A percentile compares a stretch with the other conserved stretches of the same genome.
Conservation (phyloP, 2,113 vertebrate genomes). For the Aldabrachelys gigantea region DNA sequence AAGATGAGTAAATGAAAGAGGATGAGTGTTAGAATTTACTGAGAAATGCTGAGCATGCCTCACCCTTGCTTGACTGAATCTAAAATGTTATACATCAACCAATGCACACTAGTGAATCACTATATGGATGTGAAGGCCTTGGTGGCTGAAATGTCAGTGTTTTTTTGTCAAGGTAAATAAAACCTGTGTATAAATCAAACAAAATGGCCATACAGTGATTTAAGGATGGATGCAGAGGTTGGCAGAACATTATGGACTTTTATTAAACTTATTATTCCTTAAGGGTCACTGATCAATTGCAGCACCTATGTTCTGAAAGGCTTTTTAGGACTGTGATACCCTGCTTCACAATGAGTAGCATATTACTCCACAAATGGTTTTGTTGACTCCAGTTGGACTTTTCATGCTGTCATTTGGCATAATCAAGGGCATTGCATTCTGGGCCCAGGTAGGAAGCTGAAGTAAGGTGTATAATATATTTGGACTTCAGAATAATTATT, state of each 20-base stretch:
- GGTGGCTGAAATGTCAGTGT: background rate
- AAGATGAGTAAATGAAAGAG: fast-evolving
- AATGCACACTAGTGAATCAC: background rate
- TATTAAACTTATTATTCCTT: background rate
- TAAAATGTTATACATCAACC: background rate
- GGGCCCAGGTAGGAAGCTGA: background rate
- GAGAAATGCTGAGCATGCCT: background rate
- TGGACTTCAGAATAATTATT: background rate
- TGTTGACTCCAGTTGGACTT: background rate
- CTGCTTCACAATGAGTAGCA: background rate
- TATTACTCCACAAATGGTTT: background rate
- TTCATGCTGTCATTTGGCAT: background rate
- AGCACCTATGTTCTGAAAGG: background rate
- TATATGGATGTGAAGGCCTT: background rate
- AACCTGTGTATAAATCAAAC: background rate
- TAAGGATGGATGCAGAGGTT: background rate
- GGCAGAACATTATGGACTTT: background rate
- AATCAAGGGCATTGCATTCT: background rate
- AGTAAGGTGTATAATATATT: fast-evolving
- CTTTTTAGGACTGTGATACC: background rate
- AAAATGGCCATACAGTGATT: background rate
- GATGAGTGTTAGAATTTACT: background rate
- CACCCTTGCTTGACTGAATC: background rate
- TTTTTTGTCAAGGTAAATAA: background rate
- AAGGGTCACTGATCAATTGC: background rate